Percentiles rank a stretch among this genome's conserved stretches.
Evolutionary conservation across 2,113 vertebrate species (phyloP).

Genomic region (Microcebus jonahi): DNA sequence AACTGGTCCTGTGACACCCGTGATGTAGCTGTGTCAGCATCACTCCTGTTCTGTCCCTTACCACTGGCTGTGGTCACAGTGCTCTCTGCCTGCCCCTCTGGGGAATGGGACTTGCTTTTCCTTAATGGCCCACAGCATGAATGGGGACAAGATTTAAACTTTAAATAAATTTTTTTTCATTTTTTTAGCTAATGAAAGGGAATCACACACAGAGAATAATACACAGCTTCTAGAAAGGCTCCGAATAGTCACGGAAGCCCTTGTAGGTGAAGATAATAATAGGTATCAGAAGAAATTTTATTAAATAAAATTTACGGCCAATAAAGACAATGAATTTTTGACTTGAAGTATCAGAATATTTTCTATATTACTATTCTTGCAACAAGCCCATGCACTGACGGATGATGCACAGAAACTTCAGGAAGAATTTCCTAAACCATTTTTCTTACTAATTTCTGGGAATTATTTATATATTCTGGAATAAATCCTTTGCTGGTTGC

Average conservation of each 20-base stretch:
- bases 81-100: neutral
- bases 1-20: no score
- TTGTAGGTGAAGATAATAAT: neutral
- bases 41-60: no score
- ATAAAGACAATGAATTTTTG: neutral
- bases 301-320: neutral
- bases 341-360: neutral
- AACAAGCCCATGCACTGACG: fast-evolving
- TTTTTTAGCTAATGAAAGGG: neutral
- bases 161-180: neutral
- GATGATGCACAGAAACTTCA: neutral
- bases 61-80: fast-evolving
- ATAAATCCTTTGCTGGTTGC: neutral
- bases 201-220: neutral
- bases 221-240: neutral
- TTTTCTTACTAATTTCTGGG: neutral
- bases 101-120: neutral
- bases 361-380: neutral
- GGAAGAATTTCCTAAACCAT: neutral
- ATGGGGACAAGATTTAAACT: neutral
- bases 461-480: neutral
- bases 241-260: neutral
- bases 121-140: neutral
- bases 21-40: fast-evolving
- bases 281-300: neutral